phyloP scores from a whole-genome alignment of 2,113 vertebrate species.

The Calidris pygmaea region DNA sequence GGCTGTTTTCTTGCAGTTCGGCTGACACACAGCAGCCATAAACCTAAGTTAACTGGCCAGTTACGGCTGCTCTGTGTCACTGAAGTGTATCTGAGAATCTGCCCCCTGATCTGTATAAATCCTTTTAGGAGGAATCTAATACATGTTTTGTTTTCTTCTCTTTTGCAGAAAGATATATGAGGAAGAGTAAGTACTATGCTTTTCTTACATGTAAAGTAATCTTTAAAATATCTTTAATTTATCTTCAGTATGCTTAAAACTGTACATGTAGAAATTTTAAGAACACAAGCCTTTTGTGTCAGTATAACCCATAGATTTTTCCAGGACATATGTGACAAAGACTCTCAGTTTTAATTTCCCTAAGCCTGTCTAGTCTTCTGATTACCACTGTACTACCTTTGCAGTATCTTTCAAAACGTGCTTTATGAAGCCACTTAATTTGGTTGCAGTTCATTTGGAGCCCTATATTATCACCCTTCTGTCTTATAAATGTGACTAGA shows the following conservation, averaged over 20 bases:
- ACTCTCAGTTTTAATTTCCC: constrained; percentile 8
- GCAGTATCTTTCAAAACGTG: neutral
- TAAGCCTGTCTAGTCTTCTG: neutral
- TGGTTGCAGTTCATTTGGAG: neutral
- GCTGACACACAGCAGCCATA: neutral
- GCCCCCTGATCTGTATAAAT: neutral
- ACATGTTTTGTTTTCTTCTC: constrained; percentile 35
- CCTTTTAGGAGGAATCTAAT: constrained; percentile 16
- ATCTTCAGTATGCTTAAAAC: neutral
- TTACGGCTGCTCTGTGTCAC: neutral
- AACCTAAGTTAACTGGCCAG: neutral
- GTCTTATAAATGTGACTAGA: neutral
- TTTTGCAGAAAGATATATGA: constrained; percentile 90
- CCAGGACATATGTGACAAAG: neutral
- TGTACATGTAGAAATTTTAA: neutral
- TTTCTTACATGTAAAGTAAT: neutral
- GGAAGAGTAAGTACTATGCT: constrained; percentile 86
- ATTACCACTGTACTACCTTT: neutral
- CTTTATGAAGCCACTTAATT: neutral
- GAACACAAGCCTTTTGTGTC: neutral
- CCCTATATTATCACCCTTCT: neutral
- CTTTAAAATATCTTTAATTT: neutral
- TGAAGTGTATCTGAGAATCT: neutral
- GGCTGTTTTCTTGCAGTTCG: neutral
- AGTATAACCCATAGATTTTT: neutral